Evolutionary conservation across 2,888 invertebrate species (phyloP).

Genomic region (Stegana nigrithorax): DNA sequence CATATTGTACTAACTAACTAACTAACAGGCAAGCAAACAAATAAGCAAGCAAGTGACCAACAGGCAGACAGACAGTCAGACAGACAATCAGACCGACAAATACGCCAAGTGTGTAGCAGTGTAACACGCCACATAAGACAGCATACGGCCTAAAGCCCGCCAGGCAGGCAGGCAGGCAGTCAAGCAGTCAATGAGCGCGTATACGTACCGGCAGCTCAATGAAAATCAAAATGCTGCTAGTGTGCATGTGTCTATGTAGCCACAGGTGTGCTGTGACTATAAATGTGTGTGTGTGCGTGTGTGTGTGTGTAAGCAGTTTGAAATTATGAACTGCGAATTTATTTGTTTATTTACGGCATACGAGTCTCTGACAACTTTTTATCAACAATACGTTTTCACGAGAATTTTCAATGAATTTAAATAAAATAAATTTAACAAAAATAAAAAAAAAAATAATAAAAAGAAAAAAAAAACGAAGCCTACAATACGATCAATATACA

Average conservation of each 20-base stretch:
- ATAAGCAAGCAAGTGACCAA: background rate
- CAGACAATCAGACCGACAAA: too few species aligned
- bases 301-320: slow-evolving; percentile 41
- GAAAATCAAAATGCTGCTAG: too few species aligned
- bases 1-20: too few species aligned
- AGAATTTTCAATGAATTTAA: background rate
- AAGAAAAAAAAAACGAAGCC: background rate
- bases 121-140: background rate
- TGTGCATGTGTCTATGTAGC: too few species aligned
- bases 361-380: too few species aligned
- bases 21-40: too few species aligned
- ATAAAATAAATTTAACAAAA: too few species aligned
- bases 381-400: slow-evolving; percentile 4
- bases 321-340: slow-evolving; percentile 52
- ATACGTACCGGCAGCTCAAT: background rate
- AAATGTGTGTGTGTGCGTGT: background rate
- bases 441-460: background rate
- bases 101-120: background rate
- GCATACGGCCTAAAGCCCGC: background rate
- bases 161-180: too few species aligned
- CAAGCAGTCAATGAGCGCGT: background rate
- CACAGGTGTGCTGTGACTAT: too few species aligned
- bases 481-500: background rate
- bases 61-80: background rate
- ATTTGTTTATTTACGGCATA: slow-evolving; percentile 48